Evolutionary conservation across 2,888 invertebrate genomes (phyloP).

Genomic region (Gasteruption jaculator): DNA sequence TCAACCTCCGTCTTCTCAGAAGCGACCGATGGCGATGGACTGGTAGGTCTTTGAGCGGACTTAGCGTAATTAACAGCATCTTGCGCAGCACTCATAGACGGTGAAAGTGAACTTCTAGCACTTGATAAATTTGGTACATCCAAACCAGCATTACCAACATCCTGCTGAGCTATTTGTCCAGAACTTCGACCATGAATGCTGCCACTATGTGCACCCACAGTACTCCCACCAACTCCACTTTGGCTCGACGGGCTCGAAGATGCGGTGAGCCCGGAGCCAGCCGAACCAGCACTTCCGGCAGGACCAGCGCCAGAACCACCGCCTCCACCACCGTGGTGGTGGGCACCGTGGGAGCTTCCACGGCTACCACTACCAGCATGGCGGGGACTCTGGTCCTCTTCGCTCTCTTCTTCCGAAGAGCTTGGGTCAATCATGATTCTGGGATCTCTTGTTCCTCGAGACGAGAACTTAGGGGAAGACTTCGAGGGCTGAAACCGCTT

Average conservation of each 20-base stretch:
- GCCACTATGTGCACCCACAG: conserved; percentile 25
- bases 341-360: conserved; percentile 42
- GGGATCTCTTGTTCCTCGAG: background rate
- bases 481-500: background rate
- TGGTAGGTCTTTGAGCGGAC: conserved; percentile 73
- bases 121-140: conserved; percentile 42
- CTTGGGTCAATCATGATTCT: conserved; percentile 86
- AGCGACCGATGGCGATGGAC: conserved; percentile 87
- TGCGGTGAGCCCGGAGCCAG: conserved; percentile 49
- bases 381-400: conserved; percentile 76
- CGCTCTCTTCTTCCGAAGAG: conserved; percentile 93
- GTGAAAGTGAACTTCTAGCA: conserved; percentile 51
- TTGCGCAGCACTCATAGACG: conserved; percentile 52
- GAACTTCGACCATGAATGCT: conserved; percentile 16
- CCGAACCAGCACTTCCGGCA: conserved; percentile 51
- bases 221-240: too few relatives aligned
- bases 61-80: conserved; percentile 54
- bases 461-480: background rate
- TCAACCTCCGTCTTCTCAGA: conserved; percentile 86
- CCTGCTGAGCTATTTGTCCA: conserved; percentile 8
- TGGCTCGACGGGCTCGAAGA: conserved; percentile 36
- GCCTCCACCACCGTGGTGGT: conserved; percentile 53
- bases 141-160: conserved; percentile 29
- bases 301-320: conserved; percentile 35
- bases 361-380: conserved; percentile 42